A percentile compares a stretch with the other conserved stretches of the same genome.
Evolutionary conservation across 2,888 invertebrate species (phyloP).

Genomic region (Desoria tigrina): DNA sequence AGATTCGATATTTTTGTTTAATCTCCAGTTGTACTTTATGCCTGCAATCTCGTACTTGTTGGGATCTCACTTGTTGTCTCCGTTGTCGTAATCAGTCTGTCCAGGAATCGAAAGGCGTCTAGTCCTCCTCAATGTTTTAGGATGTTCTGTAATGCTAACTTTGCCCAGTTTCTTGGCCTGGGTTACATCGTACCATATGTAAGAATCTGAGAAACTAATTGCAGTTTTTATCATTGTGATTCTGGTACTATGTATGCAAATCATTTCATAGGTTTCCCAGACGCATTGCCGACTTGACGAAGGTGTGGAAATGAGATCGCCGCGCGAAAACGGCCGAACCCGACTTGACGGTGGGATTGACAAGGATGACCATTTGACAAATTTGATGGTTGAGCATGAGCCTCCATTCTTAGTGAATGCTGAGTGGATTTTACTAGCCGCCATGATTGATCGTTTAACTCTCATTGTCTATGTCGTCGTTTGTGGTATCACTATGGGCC

Average conservation of each 20-base stretch:
- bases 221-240: too few species aligned
- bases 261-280: constrained; percentile 50
- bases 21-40: constrained; percentile 63
- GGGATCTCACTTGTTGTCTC: constrained; percentile 62
- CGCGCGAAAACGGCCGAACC: constrained; percentile 33
- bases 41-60: constrained; percentile 60
- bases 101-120: constrained; percentile 58
- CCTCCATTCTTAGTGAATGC: constrained; percentile 44
- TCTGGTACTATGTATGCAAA: too few species aligned
- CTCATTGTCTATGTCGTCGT: constrained; percentile 57
- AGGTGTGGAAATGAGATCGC: constrained; percentile 51
- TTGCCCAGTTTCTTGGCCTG: constrained; percentile 54
- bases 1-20: constrained; percentile 25
- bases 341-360: constrained; percentile 29
- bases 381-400: constrained; percentile 38
- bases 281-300: constrained; percentile 50
- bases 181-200: constrained; percentile 54
- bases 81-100: constrained; percentile 62
- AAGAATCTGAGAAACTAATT: constrained; percentile 33
- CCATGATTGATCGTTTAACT: constrained; percentile 52
- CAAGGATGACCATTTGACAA: constrained; percentile 46
- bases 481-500: constrained; percentile 59
- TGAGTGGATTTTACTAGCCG: constrained; percentile 51
- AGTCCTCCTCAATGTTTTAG: constrained; percentile 58
- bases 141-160: constrained; percentile 51